Evolutionary conservation across 2,113 vertebrate genomes (phyloP), one percentile per base, ranked within the genome.

Genomic region (Nyctibius bracteatus): DNA sequence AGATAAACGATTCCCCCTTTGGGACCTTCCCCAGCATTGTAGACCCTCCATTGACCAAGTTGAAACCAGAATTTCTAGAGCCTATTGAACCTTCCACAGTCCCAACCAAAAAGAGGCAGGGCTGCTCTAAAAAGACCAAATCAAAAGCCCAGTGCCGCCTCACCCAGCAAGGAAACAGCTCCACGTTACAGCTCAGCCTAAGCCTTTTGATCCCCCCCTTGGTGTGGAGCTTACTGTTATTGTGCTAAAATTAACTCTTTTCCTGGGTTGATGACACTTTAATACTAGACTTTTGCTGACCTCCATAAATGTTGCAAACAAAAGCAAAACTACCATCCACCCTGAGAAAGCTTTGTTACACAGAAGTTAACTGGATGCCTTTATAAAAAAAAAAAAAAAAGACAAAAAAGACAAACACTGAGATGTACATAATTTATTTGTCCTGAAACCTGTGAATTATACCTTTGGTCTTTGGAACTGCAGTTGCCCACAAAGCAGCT

Each of bases 81-180:
- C 98, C 98, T 33, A 98, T 99, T n/a, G 99, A 98, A 90, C 98
- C 98, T 31, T 99, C 99, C 41, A 99, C 99, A 97, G 96, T 98
- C 0, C 99, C 99, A 62, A 99, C 99, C 71, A 99, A 98, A 97
- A 99, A 99, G 98, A 99, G 99, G 97, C 99, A 99, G 83, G 99
- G 99, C 94, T 99, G 99, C 83, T 98, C 98, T 81, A 99, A 99
- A 97, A 99, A 99, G 97, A 99, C 99, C 92, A 99, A 98, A 92
- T 99, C 99, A 74, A 99, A 99, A 94, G 97, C 98, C 62, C 99
- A 99, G 51, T 99, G 99, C 97, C 99, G 99, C 70, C 94, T 98
- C 75, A 97, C 96, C 74, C 98, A 98, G 83, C 96, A 97, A 13
- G 97, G 96, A 52, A 90, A 94, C n/a, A 98, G 97, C 93, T 91